Evolutionary conservation across 2,797 vertebrate genomes (phyloP), one percentile per base, ranked within the genome.

Genomic region (Galagoides demidoff): DNA sequence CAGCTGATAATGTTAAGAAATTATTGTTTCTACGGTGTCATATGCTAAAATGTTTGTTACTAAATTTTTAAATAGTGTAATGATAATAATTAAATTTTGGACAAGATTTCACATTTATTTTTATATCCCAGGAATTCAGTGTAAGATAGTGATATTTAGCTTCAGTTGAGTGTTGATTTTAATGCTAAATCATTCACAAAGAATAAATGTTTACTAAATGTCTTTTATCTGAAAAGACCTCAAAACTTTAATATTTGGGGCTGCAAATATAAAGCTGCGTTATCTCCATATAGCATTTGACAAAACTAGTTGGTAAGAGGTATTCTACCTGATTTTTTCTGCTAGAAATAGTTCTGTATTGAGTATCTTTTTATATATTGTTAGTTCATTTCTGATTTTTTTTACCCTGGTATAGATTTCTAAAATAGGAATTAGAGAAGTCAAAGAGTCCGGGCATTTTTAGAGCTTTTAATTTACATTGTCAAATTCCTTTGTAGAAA

Each of bases 361-460:
- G n/a, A 87, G 55, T 90, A 31, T 77, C 12, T 94, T 57, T 77
- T 31, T 64, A 85, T 89, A 22, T 79, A 10, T 85, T 57, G 73
- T 91, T 84, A 63, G 27, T 78, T n/a, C 13, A 59, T 88, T 89
- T 90, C 31, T 83, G 64, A 34, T 83, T 57, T 68, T 78, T 92
- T 94, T 49, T n/a, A 78, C 27, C 31, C 87, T 89, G 23, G 6
- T 70, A 45, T 31, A 49, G 81, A 43, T 90, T 92, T 89, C 13
- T 92, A 61, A 92, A 81, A 63, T 88, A 34, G 14, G 2, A 88
- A 90, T 90, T 90, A 43, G 19, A 85, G 25, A 79, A 61, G 29
- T 95, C 13, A 88, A 92, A 92, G 71, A 92, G 76, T 77, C 57
- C 23, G 27, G 83, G n/a, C 34, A 71, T 82, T 95, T 96, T 86